These are phyloP conservation scores for Eremophila alpestris DNA, from an alignment of 2,797 vertebrate genomes.

Conservation along the genomic window DNA sequence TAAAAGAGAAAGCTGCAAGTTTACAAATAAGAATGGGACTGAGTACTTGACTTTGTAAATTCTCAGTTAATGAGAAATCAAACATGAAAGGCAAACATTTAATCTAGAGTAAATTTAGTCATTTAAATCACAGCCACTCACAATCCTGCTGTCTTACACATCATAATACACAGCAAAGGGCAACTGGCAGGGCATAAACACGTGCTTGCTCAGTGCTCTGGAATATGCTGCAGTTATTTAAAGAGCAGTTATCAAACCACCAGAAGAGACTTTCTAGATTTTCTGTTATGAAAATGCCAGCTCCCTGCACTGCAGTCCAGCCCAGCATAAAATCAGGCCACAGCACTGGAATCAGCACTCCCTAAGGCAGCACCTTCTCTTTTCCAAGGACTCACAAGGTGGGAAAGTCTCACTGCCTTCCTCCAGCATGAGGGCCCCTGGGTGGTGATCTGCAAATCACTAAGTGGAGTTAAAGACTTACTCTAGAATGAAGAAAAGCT, in stretches of 20 bases:
- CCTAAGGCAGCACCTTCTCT: background rate
- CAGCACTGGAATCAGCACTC: background rate
- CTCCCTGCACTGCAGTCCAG: background rate
- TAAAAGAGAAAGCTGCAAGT: conserved; percentile 49
- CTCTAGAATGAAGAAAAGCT: background rate
- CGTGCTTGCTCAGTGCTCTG: background rate
- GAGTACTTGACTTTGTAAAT: conserved; percentile 46
- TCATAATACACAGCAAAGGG: conserved; percentile 24
- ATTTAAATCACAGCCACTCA: conserved; percentile 47
- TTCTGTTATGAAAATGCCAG: background rate
- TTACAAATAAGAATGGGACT: conserved; percentile 50
- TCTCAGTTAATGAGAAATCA: conserved; percentile 63
- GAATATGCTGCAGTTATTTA: background rate
- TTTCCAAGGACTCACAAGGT: background rate
- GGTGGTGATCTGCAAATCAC: background rate
- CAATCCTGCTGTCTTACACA: conserved; percentile 5
- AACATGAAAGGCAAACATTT: conserved; percentile 67
- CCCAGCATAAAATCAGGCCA: background rate
- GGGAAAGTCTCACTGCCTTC: background rate
- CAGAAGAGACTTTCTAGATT: background rate
- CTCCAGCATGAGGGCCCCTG: background rate
- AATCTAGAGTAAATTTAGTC: conserved; percentile 49
- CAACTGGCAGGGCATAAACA: background rate
- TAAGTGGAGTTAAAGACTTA: background rate
- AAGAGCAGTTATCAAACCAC: background rate